Percentiles rank a stretch among this genome's conserved stretches.
Evolutionary conservation across 2,888 invertebrate species (phyloP).

Genomic region (Pomacea canaliculata): DNA sequence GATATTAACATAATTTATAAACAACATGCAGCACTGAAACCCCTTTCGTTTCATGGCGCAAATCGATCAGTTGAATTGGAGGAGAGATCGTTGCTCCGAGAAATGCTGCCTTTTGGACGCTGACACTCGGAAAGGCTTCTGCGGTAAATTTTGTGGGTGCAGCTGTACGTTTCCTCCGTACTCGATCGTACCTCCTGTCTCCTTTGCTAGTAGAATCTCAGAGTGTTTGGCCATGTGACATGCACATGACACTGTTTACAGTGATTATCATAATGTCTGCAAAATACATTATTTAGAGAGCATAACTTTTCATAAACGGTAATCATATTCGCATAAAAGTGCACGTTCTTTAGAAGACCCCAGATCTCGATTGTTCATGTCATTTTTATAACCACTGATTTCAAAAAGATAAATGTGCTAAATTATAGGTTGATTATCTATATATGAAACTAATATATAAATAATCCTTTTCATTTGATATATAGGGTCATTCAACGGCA

Average conservation of each 20-base stretch:
- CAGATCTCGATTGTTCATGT: too few species aligned
- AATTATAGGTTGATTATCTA: too few species aligned
- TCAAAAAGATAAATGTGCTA: too few species aligned
- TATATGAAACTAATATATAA: too few species aligned
- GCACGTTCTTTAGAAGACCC: too few species aligned
- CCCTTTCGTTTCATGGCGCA: too few species aligned
- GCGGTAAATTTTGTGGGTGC: not conserved
- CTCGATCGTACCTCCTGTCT: not conserved
- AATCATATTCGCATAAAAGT: not conserved
- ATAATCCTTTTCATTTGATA: too few species aligned
- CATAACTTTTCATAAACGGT: slow-evolving; percentile 1
- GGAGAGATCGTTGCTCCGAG: too few species aligned
- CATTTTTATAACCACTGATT: too few species aligned
- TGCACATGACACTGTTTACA: slow-evolving; percentile 11
- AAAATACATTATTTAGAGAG: slow-evolving; percentile 11
- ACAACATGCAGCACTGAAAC: not conserved
- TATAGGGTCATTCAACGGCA: too few species aligned
- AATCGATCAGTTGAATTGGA: slow-evolving; percentile 3
- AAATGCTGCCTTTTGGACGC: too few species aligned
- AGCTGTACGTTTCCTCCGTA: not conserved
- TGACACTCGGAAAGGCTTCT: too few species aligned
- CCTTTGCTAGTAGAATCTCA: not conserved
- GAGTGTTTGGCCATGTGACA: slow-evolving; percentile 6
- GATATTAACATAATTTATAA: slow-evolving; percentile 23
- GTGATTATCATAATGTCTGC: slow-evolving; percentile 16